Base-by-base conservation (phyloP, 2,888 invertebrate species). In the Protodeltote pygarga region DNA sequence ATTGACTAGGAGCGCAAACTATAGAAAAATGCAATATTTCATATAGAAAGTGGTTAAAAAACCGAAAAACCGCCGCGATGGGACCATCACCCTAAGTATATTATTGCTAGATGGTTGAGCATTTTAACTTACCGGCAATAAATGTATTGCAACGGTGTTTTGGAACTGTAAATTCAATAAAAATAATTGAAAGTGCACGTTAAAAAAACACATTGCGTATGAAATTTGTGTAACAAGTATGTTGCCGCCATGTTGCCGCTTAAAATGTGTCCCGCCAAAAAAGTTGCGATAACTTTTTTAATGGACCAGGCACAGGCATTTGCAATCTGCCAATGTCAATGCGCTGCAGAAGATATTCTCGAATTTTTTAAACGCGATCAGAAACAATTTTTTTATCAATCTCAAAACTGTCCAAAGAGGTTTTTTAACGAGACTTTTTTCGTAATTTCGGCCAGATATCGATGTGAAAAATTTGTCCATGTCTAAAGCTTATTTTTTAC, bases 381-480 rank as follows among this genome's bases (percentile, higher is more conserved):
- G 35, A 48, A 54, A 54, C 48, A 48, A 42, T 5, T 71, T 72
- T 65, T 74, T 73, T 69, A 65, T 65, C 58, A 64, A 65, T 71
- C 67, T 68, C 66, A 76, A 82, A 82, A 79, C 74, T 76, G 77
- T 78, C 79, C 71, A 65, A 75, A 75, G 41, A 60, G 65, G 64
- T 70, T 70, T 62, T 75, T 73, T 59, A 63, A 51, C 32, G 33
- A 53, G 25, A 61, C 57, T 61, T 71, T 72, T 71, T 73, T 74
- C 77, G 74, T 79, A 78, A 77, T 82, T 81, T 81, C 77, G 78
- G 73, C 73, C 78, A 74, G 78, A 77, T 77, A 78, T 71, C 71
- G 65, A 69, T 53, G 65, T 60, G 39, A 69, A 75, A 76, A 77
- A 80, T 75, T 9, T 17, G 71, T 65, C 51, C 38, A 39, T 5